phyloP scores from a whole-genome alignment of 2,113 vertebrate species.

The Danionella cerebrum region DNA sequence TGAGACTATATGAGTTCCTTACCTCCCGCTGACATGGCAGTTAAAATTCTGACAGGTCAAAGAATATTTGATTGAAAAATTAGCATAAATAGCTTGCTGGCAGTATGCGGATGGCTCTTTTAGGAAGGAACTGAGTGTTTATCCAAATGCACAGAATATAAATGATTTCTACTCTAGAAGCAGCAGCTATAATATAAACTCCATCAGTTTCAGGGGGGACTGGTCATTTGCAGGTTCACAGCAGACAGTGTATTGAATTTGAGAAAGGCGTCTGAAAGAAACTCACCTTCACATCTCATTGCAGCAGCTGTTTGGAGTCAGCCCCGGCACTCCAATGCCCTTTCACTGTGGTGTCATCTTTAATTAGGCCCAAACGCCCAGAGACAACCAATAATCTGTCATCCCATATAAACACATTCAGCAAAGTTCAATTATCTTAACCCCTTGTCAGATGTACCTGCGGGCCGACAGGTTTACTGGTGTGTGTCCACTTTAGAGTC shows the following conservation, averaged over 20 bases:
- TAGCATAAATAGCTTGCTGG: constrained; percentile 56
- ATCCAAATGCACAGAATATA: no score
- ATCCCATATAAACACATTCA: constrained; percentile 48
- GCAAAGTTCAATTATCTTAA: constrained; percentile 34
- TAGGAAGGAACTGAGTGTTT: constrained; percentile 53
- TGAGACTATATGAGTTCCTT: constrained; percentile 33
- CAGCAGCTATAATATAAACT: not conserved
- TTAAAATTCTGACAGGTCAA: constrained; percentile 50
- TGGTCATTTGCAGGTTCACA: constrained; percentile 16
- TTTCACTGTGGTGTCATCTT: constrained; percentile 48
- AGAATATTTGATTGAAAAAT: constrained; percentile 62
- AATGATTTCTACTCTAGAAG: not conserved
- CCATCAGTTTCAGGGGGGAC: not conserved
- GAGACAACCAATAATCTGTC: constrained; percentile 47
- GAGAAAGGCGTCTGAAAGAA: constrained; percentile 24
- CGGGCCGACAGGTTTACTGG: constrained; percentile 18
- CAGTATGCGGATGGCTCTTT: constrained; percentile 58
- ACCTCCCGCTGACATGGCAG: constrained; percentile 31
- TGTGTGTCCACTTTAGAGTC: not conserved
- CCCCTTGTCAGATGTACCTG: constrained; percentile 22
- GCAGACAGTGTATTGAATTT: not conserved
- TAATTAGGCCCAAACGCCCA: constrained; percentile 56
- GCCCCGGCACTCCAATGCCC: not conserved
- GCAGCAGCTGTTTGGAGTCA: constrained; percentile 49
- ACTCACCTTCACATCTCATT: constrained; percentile 50